Evolutionary conservation across 2,888 invertebrate genomes (phyloP).

Genomic region (Ctena decussata): DNA sequence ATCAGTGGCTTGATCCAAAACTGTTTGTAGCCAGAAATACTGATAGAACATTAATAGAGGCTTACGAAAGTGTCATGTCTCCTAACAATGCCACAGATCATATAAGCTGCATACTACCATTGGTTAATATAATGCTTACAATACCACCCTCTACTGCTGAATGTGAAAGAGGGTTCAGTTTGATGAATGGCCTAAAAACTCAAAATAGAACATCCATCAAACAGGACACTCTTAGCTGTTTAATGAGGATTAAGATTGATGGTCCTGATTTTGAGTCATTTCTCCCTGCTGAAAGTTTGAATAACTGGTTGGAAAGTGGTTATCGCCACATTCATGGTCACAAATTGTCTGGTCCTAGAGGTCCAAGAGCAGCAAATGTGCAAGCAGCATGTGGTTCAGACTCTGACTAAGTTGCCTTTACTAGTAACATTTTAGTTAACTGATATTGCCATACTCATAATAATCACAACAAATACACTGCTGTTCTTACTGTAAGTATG

Average conservation of each 20-base stretch:
- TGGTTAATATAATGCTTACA: background rate
- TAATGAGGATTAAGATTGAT: conserved; percentile 20
- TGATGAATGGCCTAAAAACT: background rate
- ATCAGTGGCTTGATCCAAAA: conserved; percentile 20
- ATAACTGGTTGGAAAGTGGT: background rate
- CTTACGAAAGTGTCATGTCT: conserved; percentile 10
- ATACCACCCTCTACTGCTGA: conserved; percentile 7
- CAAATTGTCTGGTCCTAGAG: conserved; percentile 5
- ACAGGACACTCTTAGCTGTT: background rate
- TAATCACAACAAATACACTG: too few species aligned
- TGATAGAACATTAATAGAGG: conserved; percentile 1
- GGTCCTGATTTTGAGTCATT: conserved; percentile 3
- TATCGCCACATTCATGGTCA: conserved; percentile 5
- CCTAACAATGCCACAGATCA: background rate
- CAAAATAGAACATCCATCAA: background rate
- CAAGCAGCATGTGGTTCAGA: background rate
- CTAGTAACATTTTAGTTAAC: too few species aligned
- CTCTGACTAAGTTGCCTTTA: background rate
- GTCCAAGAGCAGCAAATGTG: background rate
- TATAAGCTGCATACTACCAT: background rate
- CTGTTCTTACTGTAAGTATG: too few species aligned
- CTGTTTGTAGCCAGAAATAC: conserved; percentile 10
- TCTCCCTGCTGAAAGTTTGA: background rate
- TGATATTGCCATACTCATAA: too few species aligned
- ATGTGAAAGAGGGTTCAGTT: conserved; percentile 11